Conservation (phyloP, 2,113 vertebrate species). For the Struthidea cinerea region DNA sequence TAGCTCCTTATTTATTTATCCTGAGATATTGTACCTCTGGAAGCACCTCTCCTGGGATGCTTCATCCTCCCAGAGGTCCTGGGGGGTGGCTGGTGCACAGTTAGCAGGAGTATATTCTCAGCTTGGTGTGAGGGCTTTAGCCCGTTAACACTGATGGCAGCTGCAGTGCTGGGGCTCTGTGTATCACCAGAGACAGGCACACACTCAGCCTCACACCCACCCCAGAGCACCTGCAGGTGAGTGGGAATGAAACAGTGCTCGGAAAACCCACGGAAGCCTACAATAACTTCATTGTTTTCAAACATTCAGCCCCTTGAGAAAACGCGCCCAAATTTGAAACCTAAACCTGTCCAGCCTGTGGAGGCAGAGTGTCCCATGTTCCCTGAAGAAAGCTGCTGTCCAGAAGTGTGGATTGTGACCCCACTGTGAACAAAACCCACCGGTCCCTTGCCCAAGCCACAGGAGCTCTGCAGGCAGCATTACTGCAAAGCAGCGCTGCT, state of each 20-base stretch:
- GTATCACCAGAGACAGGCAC: not conserved
- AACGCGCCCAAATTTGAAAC: not conserved
- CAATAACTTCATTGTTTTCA: not conserved
- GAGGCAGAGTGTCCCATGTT: fast-evolving
- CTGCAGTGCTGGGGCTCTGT: not conserved
- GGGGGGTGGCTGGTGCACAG: not conserved
- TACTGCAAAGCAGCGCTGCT: not conserved
- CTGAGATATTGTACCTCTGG: not conserved
- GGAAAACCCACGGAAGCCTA: not conserved
- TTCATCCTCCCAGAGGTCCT: not conserved
- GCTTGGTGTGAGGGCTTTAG: not conserved
- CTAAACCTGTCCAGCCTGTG: not conserved
- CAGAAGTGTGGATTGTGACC: not conserved
- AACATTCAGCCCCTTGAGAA: not conserved
- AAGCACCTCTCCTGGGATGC: not conserved
- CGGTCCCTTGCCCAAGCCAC: fast-evolving
- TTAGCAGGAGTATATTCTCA: not conserved
- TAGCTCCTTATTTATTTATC: slow-evolving; percentile 6
- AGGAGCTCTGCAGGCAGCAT: not conserved
- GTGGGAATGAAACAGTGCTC: not conserved
- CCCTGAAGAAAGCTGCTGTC: not conserved
- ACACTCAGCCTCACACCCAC: not conserved
- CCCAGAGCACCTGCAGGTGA: not conserved
- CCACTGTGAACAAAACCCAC: not conserved
- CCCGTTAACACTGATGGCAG: not conserved